Base-by-base conservation (phyloP, 1,140 invertebrate species). In the Tigriopus japonicus region DNA sequence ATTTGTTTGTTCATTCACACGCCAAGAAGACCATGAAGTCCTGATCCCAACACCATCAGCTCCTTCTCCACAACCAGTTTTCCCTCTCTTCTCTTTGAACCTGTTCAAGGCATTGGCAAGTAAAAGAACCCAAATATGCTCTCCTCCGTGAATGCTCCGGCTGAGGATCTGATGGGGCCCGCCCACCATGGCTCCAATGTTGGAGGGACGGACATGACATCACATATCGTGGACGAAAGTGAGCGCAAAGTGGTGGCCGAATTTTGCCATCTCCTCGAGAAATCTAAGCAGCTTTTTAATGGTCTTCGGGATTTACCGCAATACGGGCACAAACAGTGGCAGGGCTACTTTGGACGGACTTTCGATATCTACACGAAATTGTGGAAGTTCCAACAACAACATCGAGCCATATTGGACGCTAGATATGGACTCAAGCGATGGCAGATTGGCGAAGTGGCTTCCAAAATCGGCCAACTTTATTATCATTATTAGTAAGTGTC, bases 401-500 rank as follows among this genome's bases (percentile, higher is more conserved):
- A 97, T 75, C 81, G 92, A 73, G 82, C 79, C 72, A 51, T 64
- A 15, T 43, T 52, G 24, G 61, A 64, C 23, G 17, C 14, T 63
- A 94, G 94, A 74, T 97, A 96, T 74, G 88, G 88, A 17, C 74
- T 98, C 64, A 97, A 97, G 68, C 74, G 93, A 65, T 98, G 92
- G 92, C 93, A 98, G 75, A 97, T 98, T 67, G 93, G 93, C 54
- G 93, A 98, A 76, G 94, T 98, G 63, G 93, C 93, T 13, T 95
- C 90, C 12, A 97, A 97, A 78, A 98, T 97, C 71, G 93, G 92
- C 63, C 93, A 98, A 74, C 81, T 98, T 17, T 97, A 97, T 74
- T 98, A 97, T 71, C 92, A 97, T 74, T 98, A 96, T 73, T 98
- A 98, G 86, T 90, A 77, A 84, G 85, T 80, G n/a, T n/a, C n/a